Base-by-base conservation (phyloP, 64 coral and sea anemone genomes). In the Actinia equina region DNA sequence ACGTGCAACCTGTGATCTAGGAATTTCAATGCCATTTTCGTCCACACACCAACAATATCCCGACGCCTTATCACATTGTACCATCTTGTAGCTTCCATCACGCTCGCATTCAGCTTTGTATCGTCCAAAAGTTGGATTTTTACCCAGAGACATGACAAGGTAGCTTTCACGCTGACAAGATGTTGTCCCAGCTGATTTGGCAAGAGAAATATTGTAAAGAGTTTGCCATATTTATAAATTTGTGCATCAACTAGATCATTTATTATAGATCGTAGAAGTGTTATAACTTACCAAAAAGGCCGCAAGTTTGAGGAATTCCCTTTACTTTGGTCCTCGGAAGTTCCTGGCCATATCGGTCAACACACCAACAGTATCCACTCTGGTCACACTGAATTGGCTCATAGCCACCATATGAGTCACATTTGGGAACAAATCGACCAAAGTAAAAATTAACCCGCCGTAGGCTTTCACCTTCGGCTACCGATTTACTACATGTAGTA, bases 31-130 rank as follows among this genome's bases (percentile, higher is more conserved):
- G 52, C 94, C 94, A 77, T 93, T 86, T 70, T 93, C 77, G 69
- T 96, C 91, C 41, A 96, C 94, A 86, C 94, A 96, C 94, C 94
- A 96, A 67, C 94, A 96, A 30, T 85, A 83, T 23, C 92, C 91
- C 11, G 91, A 92, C 20, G 87, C 86, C 59, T 86, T 88, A 18
- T 87, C 57, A 86, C 94, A 96, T 22, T 96, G 94, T 43, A 90
- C 86, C 22, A 58, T 91, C 52, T 93, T 89, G 43, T 89, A 96
- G 49, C 86, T 93, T 46, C 94, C 94, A 88, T 93, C 88, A 0
- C 85, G 52, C 17, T 74, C 88, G 84, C 94, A 96, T 56, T 92
- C 84, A 6, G 94, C 71, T 16, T 92, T 85, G 51, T 93, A 96
- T 30, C 85, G 59, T 56, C 86, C 88, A 25, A 44, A 82, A 70